phyloP scores from a whole-genome alignment of 2,888 invertebrate genomes.

The Troglohyphantes excavatus region DNA sequence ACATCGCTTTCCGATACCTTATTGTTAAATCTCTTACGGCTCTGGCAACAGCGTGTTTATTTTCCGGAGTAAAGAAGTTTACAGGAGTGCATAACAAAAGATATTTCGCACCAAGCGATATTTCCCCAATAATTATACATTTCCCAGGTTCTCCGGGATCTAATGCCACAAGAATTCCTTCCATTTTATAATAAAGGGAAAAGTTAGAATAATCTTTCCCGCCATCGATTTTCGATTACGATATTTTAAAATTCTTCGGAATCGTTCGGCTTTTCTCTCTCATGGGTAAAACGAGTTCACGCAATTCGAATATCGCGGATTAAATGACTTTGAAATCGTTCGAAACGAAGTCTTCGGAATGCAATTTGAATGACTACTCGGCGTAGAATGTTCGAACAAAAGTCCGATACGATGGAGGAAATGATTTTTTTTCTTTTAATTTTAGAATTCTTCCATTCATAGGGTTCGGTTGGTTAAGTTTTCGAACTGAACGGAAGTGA shows the following conservation, averaged over 20 bases:
- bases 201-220: slow-evolving; percentile 56
- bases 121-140: slow-evolving; percentile 68
- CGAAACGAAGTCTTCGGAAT: slow-evolving; percentile 56
- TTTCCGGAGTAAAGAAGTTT: slow-evolving; percentile 36
- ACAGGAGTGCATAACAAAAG: slow-evolving; percentile 55
- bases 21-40: slow-evolving; percentile 55
- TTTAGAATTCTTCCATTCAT: slow-evolving; percentile 26
- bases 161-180: slow-evolving; percentile 4
- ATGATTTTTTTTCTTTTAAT: slow-evolving; percentile 36
- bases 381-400: slow-evolving; percentile 53
- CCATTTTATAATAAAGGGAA: slow-evolving; percentile 58
- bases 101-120: slow-evolving; percentile 37
- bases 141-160: neutral
- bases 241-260: slow-evolving; percentile 75
- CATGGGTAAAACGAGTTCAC: slow-evolving; percentile 68
- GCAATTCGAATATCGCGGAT: slow-evolving; percentile 64
- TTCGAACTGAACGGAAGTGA: slow-evolving; percentile 22
- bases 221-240: slow-evolving; percentile 74
- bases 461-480: slow-evolving; percentile 37
- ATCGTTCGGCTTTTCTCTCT: slow-evolving; percentile 64
- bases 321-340: slow-evolving; percentile 75
- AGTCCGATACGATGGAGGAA: slow-evolving; percentile 40
- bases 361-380: slow-evolving; percentile 63
- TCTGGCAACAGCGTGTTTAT: slow-evolving; percentile 60
- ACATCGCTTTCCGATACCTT: slow-evolving; percentile 69